Conservation (phyloP, 2,113 vertebrate genomes). For the Saimiri boliviensis region DNA sequence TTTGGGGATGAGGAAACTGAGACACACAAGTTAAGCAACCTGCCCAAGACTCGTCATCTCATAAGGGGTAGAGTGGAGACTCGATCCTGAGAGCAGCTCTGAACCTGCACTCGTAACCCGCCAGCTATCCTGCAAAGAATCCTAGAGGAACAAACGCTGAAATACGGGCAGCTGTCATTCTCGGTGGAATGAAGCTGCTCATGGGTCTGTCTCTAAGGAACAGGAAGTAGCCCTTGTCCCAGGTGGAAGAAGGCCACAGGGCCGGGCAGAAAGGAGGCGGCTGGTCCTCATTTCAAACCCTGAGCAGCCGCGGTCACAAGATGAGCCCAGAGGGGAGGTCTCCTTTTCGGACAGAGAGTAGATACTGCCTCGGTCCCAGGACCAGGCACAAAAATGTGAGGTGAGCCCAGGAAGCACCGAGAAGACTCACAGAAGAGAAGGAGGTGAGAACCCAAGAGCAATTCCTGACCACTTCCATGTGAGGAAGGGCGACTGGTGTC, state of each 20-base stretch:
- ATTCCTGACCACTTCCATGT: background rate
- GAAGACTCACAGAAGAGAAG: background rate
- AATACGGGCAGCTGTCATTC: fast-evolving
- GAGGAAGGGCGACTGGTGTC: background rate
- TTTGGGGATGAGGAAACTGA: background rate
- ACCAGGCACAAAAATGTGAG: background rate
- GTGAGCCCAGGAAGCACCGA: background rate
- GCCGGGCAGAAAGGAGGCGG: background rate
- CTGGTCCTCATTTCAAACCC: background rate
- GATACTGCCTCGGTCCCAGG: background rate
- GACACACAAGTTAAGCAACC: background rate
- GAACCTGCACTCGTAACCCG: fast-evolving
- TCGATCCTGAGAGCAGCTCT: background rate
- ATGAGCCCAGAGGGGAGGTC: background rate
- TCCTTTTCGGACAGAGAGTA: background rate
- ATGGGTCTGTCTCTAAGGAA: background rate
- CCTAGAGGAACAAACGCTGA: background rate
- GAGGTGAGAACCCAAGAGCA: background rate
- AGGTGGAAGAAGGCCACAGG: background rate
- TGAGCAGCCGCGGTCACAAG: background rate
- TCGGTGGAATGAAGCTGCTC: background rate
- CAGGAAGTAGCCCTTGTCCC: background rate
- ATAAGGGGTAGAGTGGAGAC: background rate
- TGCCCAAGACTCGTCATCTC: background rate
- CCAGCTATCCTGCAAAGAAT: fast-evolving